A percentile compares a stretch with the other conserved stretches of the same genome.
These are phyloP conservation scores for Odontophorus gujanensis DNA, from an alignment of 2,113 vertebrate genomes.

Conservation along the genomic window DNA sequence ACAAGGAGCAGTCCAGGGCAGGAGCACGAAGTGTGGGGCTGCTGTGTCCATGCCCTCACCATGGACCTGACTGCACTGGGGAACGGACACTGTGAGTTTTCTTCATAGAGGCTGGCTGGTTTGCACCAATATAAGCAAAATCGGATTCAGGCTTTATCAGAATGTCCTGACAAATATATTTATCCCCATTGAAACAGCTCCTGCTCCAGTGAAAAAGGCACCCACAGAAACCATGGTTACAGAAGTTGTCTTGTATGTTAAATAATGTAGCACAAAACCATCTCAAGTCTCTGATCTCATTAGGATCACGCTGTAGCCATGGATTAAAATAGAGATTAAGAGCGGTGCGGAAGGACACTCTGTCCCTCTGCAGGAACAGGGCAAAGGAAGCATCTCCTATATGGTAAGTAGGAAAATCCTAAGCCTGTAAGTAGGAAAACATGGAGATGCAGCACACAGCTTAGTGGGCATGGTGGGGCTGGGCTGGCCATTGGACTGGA, in stretches of 20 bases:
- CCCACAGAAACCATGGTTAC: conserved; percentile 27
- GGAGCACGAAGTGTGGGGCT: neutral
- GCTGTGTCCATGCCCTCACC: neutral
- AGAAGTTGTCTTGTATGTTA: neutral
- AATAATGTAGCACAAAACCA: neutral
- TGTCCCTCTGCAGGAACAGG: neutral
- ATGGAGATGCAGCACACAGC: neutral
- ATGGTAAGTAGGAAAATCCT: neutral
- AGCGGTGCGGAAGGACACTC: neutral
- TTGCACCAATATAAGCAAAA: neutral
- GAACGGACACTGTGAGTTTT: neutral
- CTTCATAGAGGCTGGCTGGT: neutral
- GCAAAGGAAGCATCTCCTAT: neutral
- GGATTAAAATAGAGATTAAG: neutral
- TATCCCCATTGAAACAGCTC: neutral
- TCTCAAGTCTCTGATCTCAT: neutral
- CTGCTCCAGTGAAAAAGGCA: neutral
- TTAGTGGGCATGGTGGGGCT: neutral
- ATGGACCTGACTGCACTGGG: too few relatives aligned
- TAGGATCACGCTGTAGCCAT: neutral
- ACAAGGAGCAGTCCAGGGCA: too few relatives aligned
- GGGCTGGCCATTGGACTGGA: neutral
- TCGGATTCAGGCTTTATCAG: neutral
- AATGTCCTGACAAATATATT: neutral
- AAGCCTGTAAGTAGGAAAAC: neutral